Evolutionary conservation across 1,140 invertebrate genomes (phyloP), one percentile per base, ranked within the genome.

Genomic region (Sitobion miscanthi): DNA sequence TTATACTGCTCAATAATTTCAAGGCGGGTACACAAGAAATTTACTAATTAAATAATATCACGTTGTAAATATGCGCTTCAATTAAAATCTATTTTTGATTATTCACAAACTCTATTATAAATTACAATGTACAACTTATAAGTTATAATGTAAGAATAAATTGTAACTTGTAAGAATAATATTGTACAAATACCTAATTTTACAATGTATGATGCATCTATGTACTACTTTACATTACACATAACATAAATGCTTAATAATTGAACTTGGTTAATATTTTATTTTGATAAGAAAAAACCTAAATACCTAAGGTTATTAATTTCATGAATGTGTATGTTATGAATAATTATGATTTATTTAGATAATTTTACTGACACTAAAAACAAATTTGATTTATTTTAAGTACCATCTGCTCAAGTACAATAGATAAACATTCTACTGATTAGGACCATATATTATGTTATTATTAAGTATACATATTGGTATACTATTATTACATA

Each of bases 371-470:
- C 14, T 17, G n/a, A 77, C 62, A n/a, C 14, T 77, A 20, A n/a
- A 77, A 77, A 77, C n/a, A 35, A 77, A 77, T 77, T 77, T 77
- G 62, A 35, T 77, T 17, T 77, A 77, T 77, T 77, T 77, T 77
- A 17, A 77, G 14, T 77, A 6, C 11, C 14, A 6, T 8, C 14
- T 30, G n/a, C 23, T 77, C 57, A 62, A 0, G 42, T 17, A 35
- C 5, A n/a, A 77, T n/a, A n/a, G 14, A 77, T 69, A 20, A 77
- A 77, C 14, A 77, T 77, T 77, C 3, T n/a, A n/a, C 62, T 77
- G 62, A 77, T 77, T n/a, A 77, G 14, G 30, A 69, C 3, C 8
- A 62, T 69, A n/a, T 30, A 23, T 25, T 62, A 69, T 69, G 25
- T 69, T 77, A 14, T 77, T 14, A 77, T 77, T 69, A n/a, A n/a